A percentile compares a stretch with the other conserved stretches of the same genome.
Evolutionary conservation across 2,888 invertebrate species (phyloP).

Genomic region (Hecatera dysodea): DNA sequence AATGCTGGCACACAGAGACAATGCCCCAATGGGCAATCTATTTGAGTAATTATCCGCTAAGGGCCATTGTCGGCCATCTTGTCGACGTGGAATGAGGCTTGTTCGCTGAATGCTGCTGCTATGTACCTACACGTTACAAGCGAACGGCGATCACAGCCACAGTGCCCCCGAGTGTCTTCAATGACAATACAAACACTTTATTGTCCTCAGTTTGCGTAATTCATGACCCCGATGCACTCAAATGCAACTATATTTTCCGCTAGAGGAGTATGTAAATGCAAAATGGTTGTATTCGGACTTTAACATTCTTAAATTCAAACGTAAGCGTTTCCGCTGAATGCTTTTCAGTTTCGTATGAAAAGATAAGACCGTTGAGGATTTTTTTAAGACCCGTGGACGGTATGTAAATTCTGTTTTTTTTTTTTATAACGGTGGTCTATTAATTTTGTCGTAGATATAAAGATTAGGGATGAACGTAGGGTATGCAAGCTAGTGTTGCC

Average conservation of each 20-base stretch:
- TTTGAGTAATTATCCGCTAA: slow-evolving; percentile 91
- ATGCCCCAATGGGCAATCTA: slow-evolving; percentile 90
- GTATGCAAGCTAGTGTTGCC: slow-evolving; percentile 21
- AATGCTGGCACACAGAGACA: slow-evolving; percentile 84
- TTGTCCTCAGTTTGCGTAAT: slow-evolving; percentile 72
- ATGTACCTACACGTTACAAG: slow-evolving; percentile 80
- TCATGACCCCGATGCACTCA: slow-evolving; percentile 66
- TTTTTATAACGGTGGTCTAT: slow-evolving; percentile 1
- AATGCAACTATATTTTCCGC: slow-evolving; percentile 48
- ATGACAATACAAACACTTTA: slow-evolving; percentile 79
- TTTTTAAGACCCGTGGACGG: slow-evolving; percentile 20
- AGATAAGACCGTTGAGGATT: slow-evolving; percentile 32
- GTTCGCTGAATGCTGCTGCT: slow-evolving; percentile 85
- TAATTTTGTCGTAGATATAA: slow-evolving; percentile 7
- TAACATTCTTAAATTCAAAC: slow-evolving; percentile 31
- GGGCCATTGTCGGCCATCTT: slow-evolving; percentile 90
- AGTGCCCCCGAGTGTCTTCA: slow-evolving; percentile 81
- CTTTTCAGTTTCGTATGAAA: slow-evolving; percentile 41
- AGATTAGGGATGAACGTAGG: slow-evolving; percentile 20
- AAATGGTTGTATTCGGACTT: slow-evolving; percentile 33
- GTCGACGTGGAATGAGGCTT: slow-evolving; percentile 88
- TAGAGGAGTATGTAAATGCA: slow-evolving; percentile 38
- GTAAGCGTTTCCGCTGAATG: slow-evolving; percentile 21
- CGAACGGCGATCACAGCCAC: slow-evolving; percentile 81
- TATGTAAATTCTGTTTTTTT: slow-evolving; percentile 3